These are phyloP conservation scores for Chymomyza caudatula DNA, from an alignment of 2,888 invertebrate species.

Conservation along the genomic window DNA sequence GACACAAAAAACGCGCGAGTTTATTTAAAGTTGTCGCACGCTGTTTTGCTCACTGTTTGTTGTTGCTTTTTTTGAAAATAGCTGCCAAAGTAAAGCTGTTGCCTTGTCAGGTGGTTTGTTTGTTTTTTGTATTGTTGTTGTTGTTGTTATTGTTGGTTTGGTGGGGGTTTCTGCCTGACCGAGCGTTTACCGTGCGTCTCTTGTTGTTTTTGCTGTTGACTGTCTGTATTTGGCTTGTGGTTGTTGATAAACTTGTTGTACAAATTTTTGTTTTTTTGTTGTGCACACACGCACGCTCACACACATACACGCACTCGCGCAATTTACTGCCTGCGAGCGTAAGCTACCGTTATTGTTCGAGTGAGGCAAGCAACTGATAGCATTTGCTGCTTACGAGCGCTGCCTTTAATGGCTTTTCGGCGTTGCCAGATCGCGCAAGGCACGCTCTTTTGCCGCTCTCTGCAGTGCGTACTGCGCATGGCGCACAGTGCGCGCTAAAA, in stretches of 20 bases:
- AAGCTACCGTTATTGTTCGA: slow-evolving; percentile 1
- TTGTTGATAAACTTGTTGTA: neutral
- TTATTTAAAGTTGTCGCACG: slow-evolving; percentile 5
- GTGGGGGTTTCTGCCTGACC: neutral
- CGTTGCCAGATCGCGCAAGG: neutral
- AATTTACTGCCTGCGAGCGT: neutral
- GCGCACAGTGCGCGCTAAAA: neutral
- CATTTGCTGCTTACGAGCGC: slow-evolving; percentile 1
- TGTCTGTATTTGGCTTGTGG: slow-evolving; percentile 20
- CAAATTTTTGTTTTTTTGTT: neutral
- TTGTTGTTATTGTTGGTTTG: too few species aligned
- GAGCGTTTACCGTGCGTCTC: neutral
- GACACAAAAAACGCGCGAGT: neutral
- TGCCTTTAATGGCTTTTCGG: neutral
- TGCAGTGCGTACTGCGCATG: neutral
- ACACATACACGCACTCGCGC: neutral
- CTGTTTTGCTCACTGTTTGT: slow-evolving; percentile 29
- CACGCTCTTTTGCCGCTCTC: neutral
- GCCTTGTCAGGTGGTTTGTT: slow-evolving; percentile 3
- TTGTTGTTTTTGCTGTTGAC: slow-evolving; percentile 31
- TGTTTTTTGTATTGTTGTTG: neutral
- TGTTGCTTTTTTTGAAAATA: slow-evolving; percentile 21
- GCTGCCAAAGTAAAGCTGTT: neutral
- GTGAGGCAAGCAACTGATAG: slow-evolving; percentile 56
- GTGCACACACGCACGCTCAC: slow-evolving; percentile 19